Conservation (phyloP, 2,113 vertebrate species). For the Apaloderma vittatum region DNA sequence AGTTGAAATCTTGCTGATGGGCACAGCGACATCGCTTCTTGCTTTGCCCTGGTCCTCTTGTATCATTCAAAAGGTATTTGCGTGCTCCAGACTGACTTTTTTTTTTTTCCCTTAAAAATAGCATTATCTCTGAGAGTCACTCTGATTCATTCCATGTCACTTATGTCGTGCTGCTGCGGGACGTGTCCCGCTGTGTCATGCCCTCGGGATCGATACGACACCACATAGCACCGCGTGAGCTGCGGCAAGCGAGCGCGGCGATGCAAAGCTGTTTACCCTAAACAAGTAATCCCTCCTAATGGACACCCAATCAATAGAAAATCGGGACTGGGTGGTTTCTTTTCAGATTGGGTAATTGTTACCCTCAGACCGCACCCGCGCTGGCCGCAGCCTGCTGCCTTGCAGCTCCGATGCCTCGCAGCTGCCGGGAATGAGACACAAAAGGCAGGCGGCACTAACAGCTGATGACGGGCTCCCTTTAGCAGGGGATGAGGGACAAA, state of each 20-base stretch:
- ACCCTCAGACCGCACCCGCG: rapidly evolving
- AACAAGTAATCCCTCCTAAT: not conserved
- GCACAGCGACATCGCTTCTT: not conserved
- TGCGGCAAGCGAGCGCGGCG: not conserved
- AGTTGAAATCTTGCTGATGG: not conserved
- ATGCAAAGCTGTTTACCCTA: not conserved
- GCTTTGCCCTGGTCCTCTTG: not conserved
- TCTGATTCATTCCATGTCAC: not conserved
- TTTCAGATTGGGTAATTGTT: not conserved
- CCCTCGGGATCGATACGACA: not conserved
- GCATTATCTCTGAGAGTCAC: not conserved
- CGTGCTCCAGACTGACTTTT: not conserved
- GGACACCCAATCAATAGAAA: not conserved
- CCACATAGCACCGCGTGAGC: not conserved
- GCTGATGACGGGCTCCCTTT: not conserved
- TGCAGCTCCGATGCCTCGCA: not conserved
- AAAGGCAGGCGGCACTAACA: rapidly evolving
- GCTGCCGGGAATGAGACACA: rapidly evolving
- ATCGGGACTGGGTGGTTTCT: not conserved
- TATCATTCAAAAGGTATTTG: not conserved
- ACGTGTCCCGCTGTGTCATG: not conserved
- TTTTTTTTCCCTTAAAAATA: not conserved
- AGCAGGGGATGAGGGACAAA: not conserved
- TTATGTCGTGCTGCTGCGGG: not conserved
- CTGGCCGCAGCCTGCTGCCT: not conserved